Evolutionary conservation across 2,888 invertebrate species (phyloP), one percentile per base, ranked within the genome.

Genomic region (Erebia aethiops): DNA sequence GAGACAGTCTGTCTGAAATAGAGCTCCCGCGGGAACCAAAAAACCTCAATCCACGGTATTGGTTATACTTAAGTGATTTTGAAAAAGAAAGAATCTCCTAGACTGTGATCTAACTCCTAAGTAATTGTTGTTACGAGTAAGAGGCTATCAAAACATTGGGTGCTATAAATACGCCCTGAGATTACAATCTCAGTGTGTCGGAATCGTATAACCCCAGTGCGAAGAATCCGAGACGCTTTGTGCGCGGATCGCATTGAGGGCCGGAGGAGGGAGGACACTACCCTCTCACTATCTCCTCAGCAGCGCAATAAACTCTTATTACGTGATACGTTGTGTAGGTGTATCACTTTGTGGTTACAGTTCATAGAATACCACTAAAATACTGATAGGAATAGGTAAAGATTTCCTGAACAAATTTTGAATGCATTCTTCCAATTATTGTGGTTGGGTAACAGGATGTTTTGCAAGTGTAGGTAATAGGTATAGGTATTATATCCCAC

Each of bases 261-360:
- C 18, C 14, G 10, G 60, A 43, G 60, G 60, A 9, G 16, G 3
- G 21, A 14, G 46, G 46, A 43, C 60, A 61, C 61, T 18, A 61
- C 61, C 16, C 61, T 13, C 18, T 35, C 46, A 14, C 62, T 62
- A 62, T 62, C 62, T 49, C 62, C 61, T 49, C 21, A 62, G 49
- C 62, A 21, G 21, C 46, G 62, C 62, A 62, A 62, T 62, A 62
- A 62, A 62, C 46, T 62, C 46, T 26, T 49, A 62, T 62, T 62
- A 62, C 62, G 18, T 21, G 41, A 10, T 43, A 16, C n/a, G 16
- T 10, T 60, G 16, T n/a, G 43, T 57, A 56, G 56, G 1, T 54
- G 18, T n/a, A 52, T 16, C 54, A 16, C 16, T 54, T 54, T 54
- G 52, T 52, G 18, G 54, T 11, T 54, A 54, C 18, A 54, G 54